Base-by-base conservation (phyloP, 2,797 vertebrate genomes). In the Gymnoscopelus microlampas region DNA sequence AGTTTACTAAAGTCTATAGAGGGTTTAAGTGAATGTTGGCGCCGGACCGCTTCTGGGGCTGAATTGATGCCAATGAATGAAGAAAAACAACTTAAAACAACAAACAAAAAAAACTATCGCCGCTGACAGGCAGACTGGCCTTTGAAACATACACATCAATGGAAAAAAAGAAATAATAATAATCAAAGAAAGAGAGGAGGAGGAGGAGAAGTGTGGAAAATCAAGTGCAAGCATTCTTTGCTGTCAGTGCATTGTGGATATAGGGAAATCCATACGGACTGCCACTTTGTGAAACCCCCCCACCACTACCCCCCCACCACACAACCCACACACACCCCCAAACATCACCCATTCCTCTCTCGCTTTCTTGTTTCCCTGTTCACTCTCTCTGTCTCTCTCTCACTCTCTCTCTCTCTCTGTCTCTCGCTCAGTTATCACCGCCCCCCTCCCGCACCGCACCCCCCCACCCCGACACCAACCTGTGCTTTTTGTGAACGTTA, bases 401-500 rank as follows among this genome's bases (percentile, higher is more conserved):
- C 71, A 74, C 75, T 63, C 11, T 23, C 73, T 72, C 76, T 77
- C 79, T n/a, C 23, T 24, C 47, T 24, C 29, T 56, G 1, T 13
- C 50, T 61, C 71, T 63, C 47, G 50, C 66, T 39, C 63, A 39
- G 44, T 51, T 32, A 32, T 5, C 5, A 32, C 32, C 3, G 39
- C 44, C 26, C n/a, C 23, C 32, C n/a, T 2, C 2, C 19, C n/a
- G n/a, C n/a, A n/a, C n/a, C n/a, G n/a, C 15, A 14, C 23, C 24
- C 15, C n/a, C 12, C 50, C 32, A 87, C 87, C 86, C 83, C 87
- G 87, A 91, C 88, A 90, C 94, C 92, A 71, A 94, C 93, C 95
- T 93, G 95, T 95, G 96, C 96, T 97, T 96, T 39, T 95, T 88
- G 96, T 97, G 95, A 96, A 95, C 90, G 94, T 96, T 95, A 94